Evolutionary conservation across 1,140 invertebrate species (phyloP), one percentile per base, ranked within the genome.

Genomic region (Hylaeus volcanicus): DNA sequence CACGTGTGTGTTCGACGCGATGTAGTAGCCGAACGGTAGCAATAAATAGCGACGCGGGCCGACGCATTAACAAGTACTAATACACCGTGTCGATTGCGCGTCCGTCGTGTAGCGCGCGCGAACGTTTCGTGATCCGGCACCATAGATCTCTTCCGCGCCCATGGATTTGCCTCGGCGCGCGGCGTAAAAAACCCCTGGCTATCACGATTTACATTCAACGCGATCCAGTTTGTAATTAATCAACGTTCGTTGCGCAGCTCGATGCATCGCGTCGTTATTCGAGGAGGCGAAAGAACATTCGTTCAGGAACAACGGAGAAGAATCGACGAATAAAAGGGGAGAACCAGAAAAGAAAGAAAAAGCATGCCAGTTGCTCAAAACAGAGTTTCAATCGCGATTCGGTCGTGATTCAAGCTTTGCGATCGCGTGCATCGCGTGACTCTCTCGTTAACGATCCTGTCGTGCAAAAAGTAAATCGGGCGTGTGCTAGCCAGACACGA

Each of bases 381-480:
- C 48, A 41, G 58, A 75, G 76, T 41, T 39, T 75, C 82, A 72
- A 75, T 75, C 75, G 64, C 75, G 83, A 48, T 48, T 26, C 26
- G 26, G 74, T 64, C 80, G 72, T 81, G 82, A 78, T 82, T 84
- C 63, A 41, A 66, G 64, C 45, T 9, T 12, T 69, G 71, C 15
- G 83, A n/a, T 73, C 84, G 84, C 84, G 78, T 77, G 82, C 61
- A 69, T 86, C 79, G 83, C 84, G 85, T 86, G 85, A 86, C 80
- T 83, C 74, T 43, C 74, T 77, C 80, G 72, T 85, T 82, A 86
- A 82, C 61, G 71, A 82, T 63, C 70, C 58, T 58, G 26, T n/a
- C 51, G 53, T 78, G 63, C 61, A 75, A 79, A 73, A 72, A 82
- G 53, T 79, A 72, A 71, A 86, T 64, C 79, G 69, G 60, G 70